Conservation (phyloP, 2,888 invertebrate species). For the Cordylochernes scorpioides region DNA sequence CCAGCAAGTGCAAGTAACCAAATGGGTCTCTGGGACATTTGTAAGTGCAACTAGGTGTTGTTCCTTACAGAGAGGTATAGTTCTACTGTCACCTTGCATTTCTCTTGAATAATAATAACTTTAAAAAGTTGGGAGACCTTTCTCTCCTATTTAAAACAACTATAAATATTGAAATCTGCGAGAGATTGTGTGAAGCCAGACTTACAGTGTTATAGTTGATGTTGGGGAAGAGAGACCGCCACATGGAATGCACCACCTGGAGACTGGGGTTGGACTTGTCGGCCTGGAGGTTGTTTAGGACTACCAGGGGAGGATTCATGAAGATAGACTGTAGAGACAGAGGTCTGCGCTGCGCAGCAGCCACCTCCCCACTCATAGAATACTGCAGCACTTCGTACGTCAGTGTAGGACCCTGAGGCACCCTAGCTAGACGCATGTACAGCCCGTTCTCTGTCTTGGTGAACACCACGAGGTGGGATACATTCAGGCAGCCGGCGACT, state of each 20-base stretch:
- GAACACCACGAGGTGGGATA: conserved; percentile 70
- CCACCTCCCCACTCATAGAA: conserved; percentile 52
- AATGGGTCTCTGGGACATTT: no score
- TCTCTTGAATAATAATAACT: no score
- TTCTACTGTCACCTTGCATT: no score
- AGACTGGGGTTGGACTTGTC: no score
- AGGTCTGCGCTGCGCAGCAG: conserved; percentile 58
- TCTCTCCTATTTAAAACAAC: no score
- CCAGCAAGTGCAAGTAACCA: no score
- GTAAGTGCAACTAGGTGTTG: no score
- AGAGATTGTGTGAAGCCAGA: not conserved
- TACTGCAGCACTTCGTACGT: conserved; percentile 61
- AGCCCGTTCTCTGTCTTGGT: conserved; percentile 56
- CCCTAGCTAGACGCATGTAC: conserved; percentile 52
- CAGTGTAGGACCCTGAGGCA: conserved; percentile 76
- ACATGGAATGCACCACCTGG: conserved; percentile 75
- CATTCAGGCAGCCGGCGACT: conserved; percentile 64
- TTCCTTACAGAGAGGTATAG: no score
- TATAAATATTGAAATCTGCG: not conserved
- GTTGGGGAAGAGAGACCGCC: conserved; percentile 94
- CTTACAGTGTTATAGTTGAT: conserved; percentile 67
- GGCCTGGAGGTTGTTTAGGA: conserved; percentile 40
- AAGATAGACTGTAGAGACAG: conserved; percentile 51
- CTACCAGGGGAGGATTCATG: conserved; percentile 49
- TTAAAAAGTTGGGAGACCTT: no score